Percentiles rank a stretch among this genome's conserved stretches.
phyloP scores from a whole-genome alignment of 2,113 vertebrate species.

The Galbula dea region DNA sequence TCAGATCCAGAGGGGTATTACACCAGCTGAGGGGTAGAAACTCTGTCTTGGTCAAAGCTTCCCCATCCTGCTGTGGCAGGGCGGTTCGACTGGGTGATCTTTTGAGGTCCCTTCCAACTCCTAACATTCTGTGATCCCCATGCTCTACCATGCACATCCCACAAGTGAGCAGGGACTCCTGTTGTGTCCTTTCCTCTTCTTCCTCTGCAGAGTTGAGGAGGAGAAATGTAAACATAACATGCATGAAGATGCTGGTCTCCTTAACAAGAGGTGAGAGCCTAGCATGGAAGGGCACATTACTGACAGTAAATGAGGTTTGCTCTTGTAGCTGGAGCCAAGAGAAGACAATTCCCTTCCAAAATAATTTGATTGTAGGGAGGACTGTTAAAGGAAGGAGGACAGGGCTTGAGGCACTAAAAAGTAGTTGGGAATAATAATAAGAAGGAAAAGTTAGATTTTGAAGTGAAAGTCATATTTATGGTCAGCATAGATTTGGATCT shows the following conservation, averaged over 20 bases:
- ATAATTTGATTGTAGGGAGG: not conserved
- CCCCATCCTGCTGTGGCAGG: no score
- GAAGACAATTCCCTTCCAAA: not conserved
- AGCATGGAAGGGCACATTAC: accelerated
- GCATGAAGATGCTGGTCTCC: accelerated
- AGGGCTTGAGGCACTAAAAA: not conserved
- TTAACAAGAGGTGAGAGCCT: not conserved
- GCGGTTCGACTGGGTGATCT: no score
- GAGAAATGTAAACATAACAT: not conserved
- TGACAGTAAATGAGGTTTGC: not conserved
- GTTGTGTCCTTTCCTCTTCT: not conserved
- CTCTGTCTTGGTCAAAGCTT: accelerated
- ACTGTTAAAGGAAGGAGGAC: not conserved
- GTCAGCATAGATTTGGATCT: not conserved
- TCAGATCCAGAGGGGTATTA: not conserved
- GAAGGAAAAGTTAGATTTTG: not conserved
- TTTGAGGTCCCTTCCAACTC: no score
- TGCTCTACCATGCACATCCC: not conserved
- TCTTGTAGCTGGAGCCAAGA: not conserved
- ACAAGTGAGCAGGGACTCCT: not conserved
- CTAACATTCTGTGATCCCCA: no score
- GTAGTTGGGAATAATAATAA: not conserved
- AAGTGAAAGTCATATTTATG: not conserved
- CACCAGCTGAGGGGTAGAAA: not conserved
- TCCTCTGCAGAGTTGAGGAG: not conserved